These are phyloP conservation scores for Verasper variegatus DNA, from an alignment of 2,113 vertebrate genomes.

Conservation along the genomic window DNA sequence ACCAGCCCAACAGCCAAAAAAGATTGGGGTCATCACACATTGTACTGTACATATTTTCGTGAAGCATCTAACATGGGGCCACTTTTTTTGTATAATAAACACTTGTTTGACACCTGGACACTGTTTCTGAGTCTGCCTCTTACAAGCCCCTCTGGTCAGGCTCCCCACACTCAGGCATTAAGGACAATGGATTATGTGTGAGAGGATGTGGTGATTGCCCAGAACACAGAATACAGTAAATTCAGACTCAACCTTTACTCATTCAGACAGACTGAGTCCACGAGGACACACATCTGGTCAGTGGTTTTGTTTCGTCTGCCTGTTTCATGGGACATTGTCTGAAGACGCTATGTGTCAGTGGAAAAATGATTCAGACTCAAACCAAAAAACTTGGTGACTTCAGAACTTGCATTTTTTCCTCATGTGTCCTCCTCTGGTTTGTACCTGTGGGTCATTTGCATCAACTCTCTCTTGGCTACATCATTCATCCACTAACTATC, in stretches of 20 bases:
- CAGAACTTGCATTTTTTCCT: slow-evolving; percentile 12
- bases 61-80: neutral
- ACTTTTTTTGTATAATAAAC: neutral
- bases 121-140: neutral
- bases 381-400: slow-evolving; percentile 2
- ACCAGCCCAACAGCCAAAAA: too few species aligned
- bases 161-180: neutral
- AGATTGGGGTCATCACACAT: neutral
- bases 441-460: slow-evolving; percentile 55
- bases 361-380: slow-evolving; percentile 50
- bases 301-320: slow-evolving; percentile 33
- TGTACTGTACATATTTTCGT: too few species aligned
- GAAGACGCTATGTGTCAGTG: slow-evolving; percentile 36
- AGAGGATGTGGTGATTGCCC: slow-evolving; percentile 33
- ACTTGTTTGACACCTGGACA: neutral
- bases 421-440: slow-evolving; percentile 13
- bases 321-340: slow-evolving; percentile 28
- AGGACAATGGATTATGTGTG: neutral
- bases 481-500: slow-evolving; percentile 52
- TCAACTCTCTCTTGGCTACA: slow-evolving; percentile 32
- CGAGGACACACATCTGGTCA: slow-evolving; percentile 41
- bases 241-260: slow-evolving; percentile 33
- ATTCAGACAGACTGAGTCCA: slow-evolving; percentile 34
- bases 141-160: neutral
- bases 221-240: slow-evolving; percentile 42